Conservation (phyloP, 1,140 invertebrate genomes). For the Macrobrachium rosenbergii region DNA sequence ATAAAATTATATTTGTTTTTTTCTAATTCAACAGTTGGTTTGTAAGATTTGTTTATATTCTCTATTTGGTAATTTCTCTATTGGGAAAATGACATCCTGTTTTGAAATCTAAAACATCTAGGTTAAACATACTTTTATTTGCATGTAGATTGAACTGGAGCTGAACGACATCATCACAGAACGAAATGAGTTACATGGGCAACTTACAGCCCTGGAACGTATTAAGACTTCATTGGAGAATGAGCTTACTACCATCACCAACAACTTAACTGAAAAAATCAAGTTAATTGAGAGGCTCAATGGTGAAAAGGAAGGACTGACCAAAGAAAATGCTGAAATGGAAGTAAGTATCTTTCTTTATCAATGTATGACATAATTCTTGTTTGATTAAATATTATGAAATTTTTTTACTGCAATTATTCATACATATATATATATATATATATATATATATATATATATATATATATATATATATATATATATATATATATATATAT, state of each 20-base stretch:
- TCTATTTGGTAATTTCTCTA: too few relatives aligned
- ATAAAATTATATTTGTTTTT: too few relatives aligned
- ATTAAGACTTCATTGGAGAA: slow-evolving; percentile 54
- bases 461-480: too few relatives aligned
- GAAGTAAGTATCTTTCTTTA: slow-evolving; percentile 32
- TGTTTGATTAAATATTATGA: neutral
- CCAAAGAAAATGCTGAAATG: slow-evolving; percentile 62
- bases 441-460: too few relatives aligned
- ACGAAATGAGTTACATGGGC: slow-evolving; percentile 62
- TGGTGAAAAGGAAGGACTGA: slow-evolving; percentile 57
- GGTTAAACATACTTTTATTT: neutral
- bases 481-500: too few relatives aligned
- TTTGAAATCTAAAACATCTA: neutral
- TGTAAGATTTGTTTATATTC: too few relatives aligned
- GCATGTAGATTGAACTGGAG: slow-evolving; percentile 60
- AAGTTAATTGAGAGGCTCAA: slow-evolving; percentile 56
- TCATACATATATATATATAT: neutral
- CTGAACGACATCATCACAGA: slow-evolving; percentile 63
- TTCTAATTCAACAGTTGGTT: too few relatives aligned
- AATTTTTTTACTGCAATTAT: neutral
- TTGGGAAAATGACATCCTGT: too few relatives aligned
- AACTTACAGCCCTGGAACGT: slow-evolving; percentile 59
- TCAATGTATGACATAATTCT: neutral
- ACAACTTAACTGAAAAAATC: slow-evolving; percentile 49
- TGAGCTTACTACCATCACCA: slow-evolving; percentile 51